Evolutionary conservation across 2,113 vertebrate genomes (phyloP), one percentile per base, ranked within the genome.

Genomic region (Syngnathus scovelli): DNA sequence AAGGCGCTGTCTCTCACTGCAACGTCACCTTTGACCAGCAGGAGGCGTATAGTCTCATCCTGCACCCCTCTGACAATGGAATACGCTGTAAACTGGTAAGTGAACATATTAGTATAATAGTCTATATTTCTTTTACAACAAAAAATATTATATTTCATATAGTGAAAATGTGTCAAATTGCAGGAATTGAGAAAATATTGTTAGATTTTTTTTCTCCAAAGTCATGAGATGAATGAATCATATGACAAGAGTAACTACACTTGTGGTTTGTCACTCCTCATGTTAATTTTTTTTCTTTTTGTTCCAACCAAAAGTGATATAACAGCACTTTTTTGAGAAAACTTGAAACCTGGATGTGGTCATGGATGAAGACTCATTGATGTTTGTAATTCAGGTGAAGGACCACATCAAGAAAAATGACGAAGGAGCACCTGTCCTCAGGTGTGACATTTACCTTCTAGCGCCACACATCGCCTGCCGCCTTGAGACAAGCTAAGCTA

Each of bases 61-160:
- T 96, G 69, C 85, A 79, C 85, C 48, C 82, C 0, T 56, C 77
- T 2, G 36, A 52, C 15, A 3, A 67, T 64, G 86, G 19, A 36
- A 64, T 94, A 68, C 63, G 74, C 54, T 96, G 92, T 76, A 81
- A 13, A 75, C 89, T 94, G 80, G 96, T 98, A 80, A 94, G 93
- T 91, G 66, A 75, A n/a, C 27, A n/a, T 15, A 27, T 27, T 27
- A 2, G 27, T 27, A 27, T 27, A 2, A 27, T 27, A 27, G 27
- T 27, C 27, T 27, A 27, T 27, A 27, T 27, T 27, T 27, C 27
- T 27, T 27, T 27, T 2, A 27, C 27, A 27, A 27, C 2, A 27
- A 27, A 27, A 27, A 27, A 27, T 27, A 2, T 27, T 27, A 27
- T 27, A 27, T 27, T 27, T 27, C 27, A 27, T 27, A 27, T 2